These are phyloP conservation scores for Emydocephalus ijimae DNA, from an alignment of 2,113 vertebrate genomes.

Conservation along the genomic window DNA sequence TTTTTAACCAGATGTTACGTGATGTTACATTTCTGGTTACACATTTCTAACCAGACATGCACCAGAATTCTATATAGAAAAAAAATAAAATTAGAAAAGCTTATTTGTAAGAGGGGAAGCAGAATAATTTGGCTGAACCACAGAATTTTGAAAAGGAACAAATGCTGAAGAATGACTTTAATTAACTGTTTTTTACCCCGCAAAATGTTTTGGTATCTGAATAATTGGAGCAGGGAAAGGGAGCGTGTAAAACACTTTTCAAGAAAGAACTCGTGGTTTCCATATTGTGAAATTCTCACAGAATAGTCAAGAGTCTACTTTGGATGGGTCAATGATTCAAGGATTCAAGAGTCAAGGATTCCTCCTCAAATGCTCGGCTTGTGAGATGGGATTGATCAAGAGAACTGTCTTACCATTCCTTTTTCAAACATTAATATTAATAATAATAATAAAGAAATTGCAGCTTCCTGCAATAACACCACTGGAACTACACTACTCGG, in stretches of 20 bases:
- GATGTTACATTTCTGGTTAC: too few relatives aligned
- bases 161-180: conserved; percentile 68
- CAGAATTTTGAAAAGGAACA: conserved; percentile 80
- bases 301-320: neutral
- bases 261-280: neutral
- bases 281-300: neutral
- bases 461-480: too few relatives aligned
- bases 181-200: conserved; percentile 67
- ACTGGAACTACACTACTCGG: too few relatives aligned
- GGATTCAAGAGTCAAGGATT: neutral
- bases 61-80: conserved; percentile 45
- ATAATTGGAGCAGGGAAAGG: neutral
- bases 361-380: neutral
- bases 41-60: conserved; percentile 19
- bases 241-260: neutral
- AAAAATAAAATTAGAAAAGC: conserved; percentile 44
- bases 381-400: neutral
- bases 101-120: conserved; percentile 47
- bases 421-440: neutral
- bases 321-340: neutral
- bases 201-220: neutral
- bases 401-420: neutral
- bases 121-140: conserved; percentile 73
- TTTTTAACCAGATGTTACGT: conserved; percentile 40
- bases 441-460: too few relatives aligned